These are phyloP conservation scores for Atherix ibis DNA, from an alignment of 2,888 invertebrate genomes.

Conservation along the genomic window DNA sequence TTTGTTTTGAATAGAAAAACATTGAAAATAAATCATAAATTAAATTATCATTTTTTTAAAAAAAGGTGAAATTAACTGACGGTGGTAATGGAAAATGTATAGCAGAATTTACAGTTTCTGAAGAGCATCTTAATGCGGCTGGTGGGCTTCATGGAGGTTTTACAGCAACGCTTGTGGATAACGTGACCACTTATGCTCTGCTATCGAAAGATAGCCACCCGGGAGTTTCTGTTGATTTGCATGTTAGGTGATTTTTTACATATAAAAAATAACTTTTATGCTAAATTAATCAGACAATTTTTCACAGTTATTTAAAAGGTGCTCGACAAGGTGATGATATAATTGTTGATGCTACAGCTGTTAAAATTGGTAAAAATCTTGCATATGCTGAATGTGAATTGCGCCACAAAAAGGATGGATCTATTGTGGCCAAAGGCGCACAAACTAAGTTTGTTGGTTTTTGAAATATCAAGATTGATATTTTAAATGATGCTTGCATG, in stretches of 20 bases:
- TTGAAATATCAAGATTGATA: not conserved
- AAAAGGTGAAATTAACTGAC: constrained; percentile 26
- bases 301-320: constrained; percentile 64
- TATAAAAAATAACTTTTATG: constrained; percentile 9
- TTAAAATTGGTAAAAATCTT: constrained; percentile 58
- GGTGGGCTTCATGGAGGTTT: constrained; percentile 77
- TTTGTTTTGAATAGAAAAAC: too few relatives aligned
- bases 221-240: constrained; percentile 72
- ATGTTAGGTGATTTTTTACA: constrained; percentile 65
- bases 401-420: constrained; percentile 54
- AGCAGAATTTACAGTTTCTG: constrained; percentile 57
- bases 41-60: constrained; percentile 4
- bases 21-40: too few relatives aligned
- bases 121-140: constrained; percentile 58
- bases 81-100: constrained; percentile 56
- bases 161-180: constrained; percentile 57
- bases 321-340: constrained; percentile 65
- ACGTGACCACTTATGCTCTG: constrained; percentile 63
- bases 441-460: constrained; percentile 60
- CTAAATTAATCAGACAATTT: too few relatives aligned
- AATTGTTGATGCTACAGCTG: constrained; percentile 59
- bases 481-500: not conserved
- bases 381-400: constrained; percentile 72
- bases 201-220: constrained; percentile 47
- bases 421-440: constrained; percentile 60